phyloP scores from a whole-genome alignment of 2,113 vertebrate species.

The Ctenodactylus gundi region DNA sequence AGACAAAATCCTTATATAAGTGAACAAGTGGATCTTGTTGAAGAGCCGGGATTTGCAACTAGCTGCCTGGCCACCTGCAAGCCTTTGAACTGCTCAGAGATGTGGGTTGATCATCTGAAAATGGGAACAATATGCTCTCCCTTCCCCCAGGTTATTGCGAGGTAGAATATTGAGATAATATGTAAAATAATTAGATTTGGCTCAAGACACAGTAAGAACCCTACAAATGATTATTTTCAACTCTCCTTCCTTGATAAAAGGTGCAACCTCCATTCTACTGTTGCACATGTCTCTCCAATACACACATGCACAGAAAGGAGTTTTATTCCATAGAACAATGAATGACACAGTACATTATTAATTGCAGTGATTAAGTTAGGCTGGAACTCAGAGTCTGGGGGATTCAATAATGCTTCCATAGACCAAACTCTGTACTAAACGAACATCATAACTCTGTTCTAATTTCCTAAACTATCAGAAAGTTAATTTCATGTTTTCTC shows the following conservation, averaged over 20 bases:
- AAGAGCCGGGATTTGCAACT: background rate
- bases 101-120: background rate
- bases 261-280: background rate
- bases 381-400: background rate
- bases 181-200: background rate
- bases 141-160: background rate
- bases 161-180: background rate
- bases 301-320: background rate
- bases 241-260: background rate
- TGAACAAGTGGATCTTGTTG: background rate
- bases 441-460: background rate
- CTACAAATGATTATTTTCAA: background rate
- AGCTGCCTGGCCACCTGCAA: background rate
- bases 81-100: background rate
- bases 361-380: constrained; percentile 23
- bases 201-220: background rate
- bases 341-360: background rate
- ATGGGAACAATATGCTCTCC: background rate
- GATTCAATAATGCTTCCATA: background rate
- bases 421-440: no score
- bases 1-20: background rate
- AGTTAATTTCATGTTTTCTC: constrained; percentile 34
- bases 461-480: constrained; percentile 26
- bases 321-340: background rate
- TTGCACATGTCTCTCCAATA: background rate